phyloP scores from a whole-genome alignment of 1,140 invertebrate species.

The Diachasmimorpha longicaudata region DNA sequence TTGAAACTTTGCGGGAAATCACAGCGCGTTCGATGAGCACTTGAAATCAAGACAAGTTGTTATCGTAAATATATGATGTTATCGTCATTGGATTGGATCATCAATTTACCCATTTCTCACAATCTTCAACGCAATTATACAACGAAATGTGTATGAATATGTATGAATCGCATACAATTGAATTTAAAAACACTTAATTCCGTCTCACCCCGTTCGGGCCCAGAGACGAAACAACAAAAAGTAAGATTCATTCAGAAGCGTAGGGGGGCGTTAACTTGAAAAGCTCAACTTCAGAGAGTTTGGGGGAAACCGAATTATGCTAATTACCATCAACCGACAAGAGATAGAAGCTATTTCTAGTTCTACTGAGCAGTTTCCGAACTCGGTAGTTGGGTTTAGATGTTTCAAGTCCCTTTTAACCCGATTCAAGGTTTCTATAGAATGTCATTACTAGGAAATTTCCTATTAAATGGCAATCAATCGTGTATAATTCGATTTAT shows the following conservation, averaged over 20 bases:
- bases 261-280: neutral
- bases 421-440: neutral
- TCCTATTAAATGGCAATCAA: neutral
- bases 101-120: neutral
- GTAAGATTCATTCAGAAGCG: neutral
- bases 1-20: neutral
- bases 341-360: neutral
- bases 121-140: neutral
- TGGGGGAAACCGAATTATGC: constrained; percentile 45
- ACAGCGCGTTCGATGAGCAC: neutral
- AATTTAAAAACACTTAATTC: neutral
- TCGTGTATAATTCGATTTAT: neutral
- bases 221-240: neutral
- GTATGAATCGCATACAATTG: neutral
- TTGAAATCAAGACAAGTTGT: neutral
- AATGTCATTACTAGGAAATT: constrained; percentile 2
- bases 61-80: neutral
- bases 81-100: neutral
- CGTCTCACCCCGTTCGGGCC: neutral
- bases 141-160: neutral
- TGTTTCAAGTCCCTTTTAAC: neutral
- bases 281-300: constrained; percentile 26
- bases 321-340: constrained; percentile 34
- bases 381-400: neutral
- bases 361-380: constrained; percentile 2